Evolutionary conservation across 92 coral and sea anemone genomes (phyloP).

Genomic region (Muricea muricata): DNA sequence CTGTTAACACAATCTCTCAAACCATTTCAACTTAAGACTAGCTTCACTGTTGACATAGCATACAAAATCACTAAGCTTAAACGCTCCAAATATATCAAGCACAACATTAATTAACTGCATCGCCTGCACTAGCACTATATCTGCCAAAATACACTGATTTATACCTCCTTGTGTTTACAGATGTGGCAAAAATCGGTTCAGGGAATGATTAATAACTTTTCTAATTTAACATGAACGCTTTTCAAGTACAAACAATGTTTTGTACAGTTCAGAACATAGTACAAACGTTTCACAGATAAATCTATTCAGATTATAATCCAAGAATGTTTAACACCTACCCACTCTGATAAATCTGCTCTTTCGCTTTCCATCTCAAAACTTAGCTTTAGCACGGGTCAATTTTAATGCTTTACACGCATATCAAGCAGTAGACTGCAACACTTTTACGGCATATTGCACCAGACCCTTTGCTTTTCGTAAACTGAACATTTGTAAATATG

Average conservation of each 20-base stretch:
- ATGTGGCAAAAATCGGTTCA: not conserved
- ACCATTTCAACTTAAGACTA: not conserved
- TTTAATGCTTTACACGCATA: not conserved
- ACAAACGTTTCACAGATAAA: not conserved
- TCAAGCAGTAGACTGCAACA: not conserved
- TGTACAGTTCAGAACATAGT: not conserved
- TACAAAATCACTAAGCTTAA: not conserved
- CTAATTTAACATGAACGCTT: not conserved
- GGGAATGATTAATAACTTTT: constrained; percentile 17
- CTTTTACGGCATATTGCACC: not conserved
- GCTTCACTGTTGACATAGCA: not conserved
- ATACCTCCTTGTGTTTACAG: not conserved
- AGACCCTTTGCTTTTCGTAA: not conserved
- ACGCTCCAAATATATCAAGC: not conserved
- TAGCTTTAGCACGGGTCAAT: not conserved
- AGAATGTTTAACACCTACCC: constrained; percentile 30
- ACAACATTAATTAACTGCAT: not conserved
- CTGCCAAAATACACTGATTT: not conserved
- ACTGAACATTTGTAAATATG: no score
- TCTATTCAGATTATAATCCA: not conserved
- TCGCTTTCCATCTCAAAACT: not conserved
- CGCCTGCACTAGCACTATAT: not conserved
- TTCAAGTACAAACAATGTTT: not conserved
- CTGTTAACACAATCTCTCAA: not conserved
- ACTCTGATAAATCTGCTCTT: constrained; percentile 2